phyloP scores from a whole-genome alignment of 2,113 vertebrate genomes.

The Urocitellus parryii region DNA sequence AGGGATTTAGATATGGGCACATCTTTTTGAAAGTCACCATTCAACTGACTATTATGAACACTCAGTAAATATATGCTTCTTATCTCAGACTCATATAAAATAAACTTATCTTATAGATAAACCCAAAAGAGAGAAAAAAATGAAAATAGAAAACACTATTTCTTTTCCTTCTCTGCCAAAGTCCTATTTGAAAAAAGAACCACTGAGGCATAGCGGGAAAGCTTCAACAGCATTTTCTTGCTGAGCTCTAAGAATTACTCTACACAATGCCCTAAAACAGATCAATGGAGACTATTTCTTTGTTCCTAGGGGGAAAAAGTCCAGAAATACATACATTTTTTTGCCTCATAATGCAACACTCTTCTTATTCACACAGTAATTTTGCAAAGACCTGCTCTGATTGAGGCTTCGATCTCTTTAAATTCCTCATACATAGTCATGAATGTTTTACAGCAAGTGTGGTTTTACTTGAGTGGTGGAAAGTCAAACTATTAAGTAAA shows the following conservation, averaged over 20 bases:
- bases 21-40: neutral
- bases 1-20: neutral
- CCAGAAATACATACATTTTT: neutral
- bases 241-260: neutral
- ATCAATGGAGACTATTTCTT: neutral
- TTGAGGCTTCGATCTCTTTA: neutral
- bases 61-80: neutral
- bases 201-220: neutral
- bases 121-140: neutral
- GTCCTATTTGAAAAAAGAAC: slow-evolving; percentile 13
- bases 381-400: neutral
- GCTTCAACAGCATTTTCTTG: neutral
- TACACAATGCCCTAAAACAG: neutral
- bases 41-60: neutral
- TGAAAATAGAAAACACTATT: neutral
- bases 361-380: neutral
- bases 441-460: slow-evolving; percentile 31
- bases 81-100: neutral
- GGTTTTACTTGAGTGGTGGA: neutral
- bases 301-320: neutral
- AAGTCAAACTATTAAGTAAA: slow-evolving; percentile 49
- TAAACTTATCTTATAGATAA: neutral
- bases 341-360: slow-evolving; percentile 28
- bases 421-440: neutral
- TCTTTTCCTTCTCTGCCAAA: neutral